phyloP scores from a whole-genome alignment of 2,797 vertebrate genomes.

The Eospalax fontanierii region DNA sequence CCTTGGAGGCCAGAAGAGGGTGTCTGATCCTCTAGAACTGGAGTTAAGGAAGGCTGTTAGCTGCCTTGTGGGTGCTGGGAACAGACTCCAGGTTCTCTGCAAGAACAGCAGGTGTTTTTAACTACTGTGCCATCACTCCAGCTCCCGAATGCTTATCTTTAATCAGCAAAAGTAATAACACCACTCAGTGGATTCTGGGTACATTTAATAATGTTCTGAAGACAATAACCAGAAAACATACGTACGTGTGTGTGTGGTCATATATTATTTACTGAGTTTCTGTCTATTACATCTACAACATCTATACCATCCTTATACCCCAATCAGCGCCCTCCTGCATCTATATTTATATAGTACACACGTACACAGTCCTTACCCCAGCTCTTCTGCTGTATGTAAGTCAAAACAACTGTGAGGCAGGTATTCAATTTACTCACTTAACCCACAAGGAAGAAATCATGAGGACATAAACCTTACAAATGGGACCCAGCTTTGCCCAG shows the following conservation, averaged over 20 bases:
- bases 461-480: not conserved
- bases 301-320: no score
- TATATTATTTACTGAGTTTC: no score
- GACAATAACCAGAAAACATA: not conserved
- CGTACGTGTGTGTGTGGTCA: no score
- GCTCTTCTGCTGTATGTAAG: not conserved
- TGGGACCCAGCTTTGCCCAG: not conserved
- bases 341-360: not conserved
- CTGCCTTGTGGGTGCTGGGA: no score
- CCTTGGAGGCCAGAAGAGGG: not conserved
- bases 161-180: conserved; percentile 20
- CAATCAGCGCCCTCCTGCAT: no score
- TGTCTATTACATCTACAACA: no score
- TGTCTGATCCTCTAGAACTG: no score
- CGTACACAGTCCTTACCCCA: not conserved
- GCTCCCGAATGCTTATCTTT: not conserved
- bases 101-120: no score
- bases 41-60: no score
- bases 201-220: not conserved
- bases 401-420: not conserved
- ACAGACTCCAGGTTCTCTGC: no score
- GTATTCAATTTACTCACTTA: not conserved
- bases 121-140: no score
- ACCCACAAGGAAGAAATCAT: not conserved
- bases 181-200: not conserved